Evolutionary conservation across 2,113 vertebrate genomes (phyloP).

Genomic region (Lynx canadensis): DNA sequence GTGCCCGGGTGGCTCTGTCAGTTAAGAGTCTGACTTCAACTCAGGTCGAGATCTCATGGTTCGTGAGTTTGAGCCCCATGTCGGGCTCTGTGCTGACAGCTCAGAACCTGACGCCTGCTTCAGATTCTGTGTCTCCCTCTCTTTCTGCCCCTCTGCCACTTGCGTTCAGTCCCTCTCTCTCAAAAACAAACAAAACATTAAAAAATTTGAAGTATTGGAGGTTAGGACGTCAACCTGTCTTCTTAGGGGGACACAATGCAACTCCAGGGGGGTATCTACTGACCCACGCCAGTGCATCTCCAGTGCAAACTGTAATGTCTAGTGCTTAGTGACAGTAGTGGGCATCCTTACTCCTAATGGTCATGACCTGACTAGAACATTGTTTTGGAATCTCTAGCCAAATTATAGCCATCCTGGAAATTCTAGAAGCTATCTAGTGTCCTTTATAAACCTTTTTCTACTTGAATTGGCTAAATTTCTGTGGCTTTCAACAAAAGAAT

Average conservation of each 20-base stretch:
- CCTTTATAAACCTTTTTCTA: neutral
- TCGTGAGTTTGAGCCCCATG: too few relatives aligned
- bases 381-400: neutral
- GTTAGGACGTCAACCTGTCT: neutral
- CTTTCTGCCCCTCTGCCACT: too few relatives aligned
- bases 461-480: neutral
- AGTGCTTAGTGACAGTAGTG: neutral
- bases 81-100: too few relatives aligned
- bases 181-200: too few relatives aligned
- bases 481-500: slow-evolving; percentile 20
- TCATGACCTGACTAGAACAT: neutral
- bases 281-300: neutral
- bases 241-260: neutral
- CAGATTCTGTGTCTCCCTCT: too few relatives aligned
- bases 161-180: too few relatives aligned
- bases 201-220: neutral
- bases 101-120: too few relatives aligned
- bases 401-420: neutral
- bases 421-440: neutral
- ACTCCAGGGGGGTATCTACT: neutral
- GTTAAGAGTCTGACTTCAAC: too few relatives aligned
- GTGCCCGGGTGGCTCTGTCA: too few relatives aligned
- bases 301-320: neutral
- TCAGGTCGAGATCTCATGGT: too few relatives aligned
- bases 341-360: neutral